Evolutionary conservation across 2,888 invertebrate species (phyloP), one percentile per base, ranked within the genome.

Genomic region (Heliconius cydno): DNA sequence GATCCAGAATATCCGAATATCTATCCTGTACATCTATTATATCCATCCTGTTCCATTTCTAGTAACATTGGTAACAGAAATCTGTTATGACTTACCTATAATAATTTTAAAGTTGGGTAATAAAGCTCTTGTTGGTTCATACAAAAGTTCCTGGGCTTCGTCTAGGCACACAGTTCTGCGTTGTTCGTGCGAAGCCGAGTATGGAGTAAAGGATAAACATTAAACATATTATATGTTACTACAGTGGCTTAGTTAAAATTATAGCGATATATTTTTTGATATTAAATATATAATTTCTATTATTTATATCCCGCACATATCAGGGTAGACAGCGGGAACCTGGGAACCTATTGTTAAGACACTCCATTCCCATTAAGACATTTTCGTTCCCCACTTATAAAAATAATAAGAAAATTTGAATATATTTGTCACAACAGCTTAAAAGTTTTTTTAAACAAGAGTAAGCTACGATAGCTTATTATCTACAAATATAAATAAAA

Each of bases 91-190:
- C 10, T 10, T 52, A 52, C n/a, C 9, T 60, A n/a, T 60, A 22
- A 52, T 72, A 25, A 52, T 52, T 46, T 71, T 25, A 52, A 52
- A 30, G 28, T 72, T 30, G 12, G 19, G 19, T 72, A 72, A 28
- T 52, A 25, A 52, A 72, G 72, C 25, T 72, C 15, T 52, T 72
- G 28, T 71, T 71, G n/a, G 13, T 41, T n/a, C 25, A 71, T 46
- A 71, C 28, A 52, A 22, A 22, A 34, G 22, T 68, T 68, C 38
- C 22, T 5, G 67, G 34, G 38, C 67, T 67, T 67, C 67, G 15
- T 34, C 34, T 67, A 67, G 67, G 67, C 15, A 67, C 19, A 67
- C 3, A 34, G 30, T 10, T 1, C 13, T 67, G 30, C 9, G 34
- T 67, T 67, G 25, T 22, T 34, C 34, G 3, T 34, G 25, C 9